Conservation (phyloP, 2,113 vertebrate genomes). For the Gambusia holbrooki region DNA sequence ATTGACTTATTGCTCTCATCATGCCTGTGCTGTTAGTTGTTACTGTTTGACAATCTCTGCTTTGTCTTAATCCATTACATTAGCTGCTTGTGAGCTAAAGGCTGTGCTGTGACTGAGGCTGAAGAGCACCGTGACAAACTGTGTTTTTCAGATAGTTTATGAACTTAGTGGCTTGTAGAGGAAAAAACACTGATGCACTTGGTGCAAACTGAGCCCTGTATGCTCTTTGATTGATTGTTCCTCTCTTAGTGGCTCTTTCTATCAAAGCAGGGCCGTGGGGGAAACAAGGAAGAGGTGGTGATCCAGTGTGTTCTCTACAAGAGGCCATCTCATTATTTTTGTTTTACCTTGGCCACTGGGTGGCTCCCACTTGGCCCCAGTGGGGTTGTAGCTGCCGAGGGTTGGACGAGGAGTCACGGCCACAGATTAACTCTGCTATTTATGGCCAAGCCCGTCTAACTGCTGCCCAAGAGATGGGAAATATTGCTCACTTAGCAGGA, state of each 20-base stretch:
- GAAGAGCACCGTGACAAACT: conserved; percentile 30
- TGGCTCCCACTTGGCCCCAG: conserved; percentile 57
- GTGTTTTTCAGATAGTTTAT: conserved; percentile 40
- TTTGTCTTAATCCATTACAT: conserved; percentile 6
- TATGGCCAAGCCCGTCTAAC: conserved; percentile 78
- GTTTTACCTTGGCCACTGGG: conserved; percentile 74
- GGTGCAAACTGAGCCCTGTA: conserved; percentile 17
- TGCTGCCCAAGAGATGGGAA: conserved; percentile 82
- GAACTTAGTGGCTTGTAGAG: conserved; percentile 36
- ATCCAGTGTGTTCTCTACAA: conserved; percentile 26
- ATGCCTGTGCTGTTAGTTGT: neutral
- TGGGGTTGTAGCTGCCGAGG: conserved; percentile 58
- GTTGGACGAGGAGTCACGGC: conserved; percentile 75
- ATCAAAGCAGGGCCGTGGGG: conserved; percentile 14
- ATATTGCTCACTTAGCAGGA: conserved; percentile 86
- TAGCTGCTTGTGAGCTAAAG: neutral
- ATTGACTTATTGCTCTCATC: conserved; percentile 21
- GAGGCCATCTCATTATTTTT: conserved; percentile 55
- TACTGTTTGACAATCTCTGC: neutral
- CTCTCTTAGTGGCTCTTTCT: conserved; percentile 36
- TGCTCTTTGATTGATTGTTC: conserved; percentile 41
- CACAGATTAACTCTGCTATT: conserved; percentile 83
- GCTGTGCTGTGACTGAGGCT: neutral
- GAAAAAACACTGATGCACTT: conserved; percentile 24
- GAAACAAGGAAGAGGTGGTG: conserved; percentile 20